Evolutionary conservation across 1,140 invertebrate genomes (phyloP), one percentile per base, ranked within the genome.

Genomic region (Caerostris extrusa): DNA sequence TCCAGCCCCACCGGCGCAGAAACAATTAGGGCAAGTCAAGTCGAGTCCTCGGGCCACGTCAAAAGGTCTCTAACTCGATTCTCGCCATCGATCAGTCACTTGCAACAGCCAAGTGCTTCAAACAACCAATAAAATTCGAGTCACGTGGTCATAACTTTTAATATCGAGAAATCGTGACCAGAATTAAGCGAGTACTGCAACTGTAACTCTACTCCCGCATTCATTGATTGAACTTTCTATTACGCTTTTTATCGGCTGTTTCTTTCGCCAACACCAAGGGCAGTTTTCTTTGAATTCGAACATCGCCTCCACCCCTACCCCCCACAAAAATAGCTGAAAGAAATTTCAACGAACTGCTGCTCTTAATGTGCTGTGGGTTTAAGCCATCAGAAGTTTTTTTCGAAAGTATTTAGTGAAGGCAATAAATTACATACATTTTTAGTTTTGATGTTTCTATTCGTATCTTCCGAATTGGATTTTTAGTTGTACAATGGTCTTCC

Each of bases 61-160:
- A 60, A 19, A 67, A 85, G 12, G 55, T n/a, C 56, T 10, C 4
- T 87, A 83, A 93, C 56, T 93, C 87, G 67, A 64, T 92, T 92
- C 71, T 69, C 91, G 71, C 61, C 64, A 55, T 71, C 83, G 53
- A 60, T 82, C 50, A 55, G 82, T 93, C 64, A 71, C 34, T 85
- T 64, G 90, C 14, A 71, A 60, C 77, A 69, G 61, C 61, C 64
- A n/a, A 19, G 19, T 91, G 64, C 90, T 87, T 71, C 64, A 69
- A 83, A 64, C 91, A 87, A 64, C 83, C 91, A 93, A 93, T 93
- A 71, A 93, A 93, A 93, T 93, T 93, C 91, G 10, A 87, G 91
- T 93, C 91, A 93, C 91, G 91, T 64, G 91, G 91, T 87, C 81
- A 93, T 93, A 93, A 93, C 91, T 93, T 93, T 93, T 93, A 93